Evolutionary conservation across 92 coral and sea anemone genomes (phyloP), one percentile per base, ranked within the genome.

Genomic region (Muricea muricata): DNA sequence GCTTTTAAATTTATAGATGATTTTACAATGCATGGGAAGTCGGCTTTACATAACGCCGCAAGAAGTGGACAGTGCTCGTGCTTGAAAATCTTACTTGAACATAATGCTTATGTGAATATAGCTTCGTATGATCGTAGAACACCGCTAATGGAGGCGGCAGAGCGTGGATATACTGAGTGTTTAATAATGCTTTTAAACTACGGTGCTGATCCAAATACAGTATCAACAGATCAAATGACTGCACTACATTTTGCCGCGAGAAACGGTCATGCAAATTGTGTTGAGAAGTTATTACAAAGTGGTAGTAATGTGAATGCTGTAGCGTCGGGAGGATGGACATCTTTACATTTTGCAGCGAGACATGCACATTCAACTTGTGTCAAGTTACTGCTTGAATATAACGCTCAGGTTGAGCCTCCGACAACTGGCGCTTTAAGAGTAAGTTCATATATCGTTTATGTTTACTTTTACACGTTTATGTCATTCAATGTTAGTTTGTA

Each of bases 251-350:
- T 90, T 75, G 99, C 99, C 79, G 94, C 99, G 33, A 87, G 99
- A 68, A 97, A 97, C 65, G 99, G 99, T 81, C 99, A 97, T 75
- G 81, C 79, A 47, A 92, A 97, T 81, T 97, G 99, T 86, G 85
- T 97, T 89, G 99, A 97, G 91, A 92, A 94, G 63, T 95, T 97
- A 17, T 89, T 93, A 85, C 93, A 88, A 79, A 95, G 93, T 90
- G 99, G 98, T 83, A 97, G 98, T 80, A 84, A 93, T 82, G 99
- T 92, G 63, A 90, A 97, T 92, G 98, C 99, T 31, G 91, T 95
- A 77, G 99, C 99, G 74, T 92, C 91, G 77, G 98, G 99, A 63
- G 99, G 99, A 60, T 97, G 99, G 99, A 91, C 97, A 69, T 93
- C 99, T 67, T 85, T 97, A 52, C 99, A 97, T 66, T 93, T 94